These are phyloP conservation scores for Delichon dasypus DNA, from an alignment of 2,797 vertebrate species.

Conservation along the genomic window DNA sequence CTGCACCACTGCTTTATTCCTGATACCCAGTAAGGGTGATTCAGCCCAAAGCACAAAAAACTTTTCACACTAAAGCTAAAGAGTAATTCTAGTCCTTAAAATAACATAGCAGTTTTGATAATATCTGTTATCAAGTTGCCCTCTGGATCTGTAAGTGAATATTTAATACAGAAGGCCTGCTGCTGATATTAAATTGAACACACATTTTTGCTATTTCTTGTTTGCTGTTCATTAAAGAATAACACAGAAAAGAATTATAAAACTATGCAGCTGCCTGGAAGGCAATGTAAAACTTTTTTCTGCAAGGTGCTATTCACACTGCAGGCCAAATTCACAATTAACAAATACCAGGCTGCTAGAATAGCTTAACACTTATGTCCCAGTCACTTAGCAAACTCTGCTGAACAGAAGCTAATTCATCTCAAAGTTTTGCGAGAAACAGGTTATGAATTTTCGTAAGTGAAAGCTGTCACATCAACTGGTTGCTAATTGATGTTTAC, in stretches of 20 bases:
- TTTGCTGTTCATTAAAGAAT: neutral
- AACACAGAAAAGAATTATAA: neutral
- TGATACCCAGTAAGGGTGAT: neutral
- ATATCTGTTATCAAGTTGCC: neutral
- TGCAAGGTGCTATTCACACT: neutral
- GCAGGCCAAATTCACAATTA: neutral
- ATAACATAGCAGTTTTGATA: neutral
- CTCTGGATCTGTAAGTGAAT: neutral
- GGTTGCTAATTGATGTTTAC: neutral
- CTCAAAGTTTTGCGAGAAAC: accelerated
- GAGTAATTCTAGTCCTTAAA: neutral
- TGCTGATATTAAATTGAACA: neutral
- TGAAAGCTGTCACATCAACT: neutral
- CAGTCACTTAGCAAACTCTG: neutral
- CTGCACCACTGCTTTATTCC: neutral
- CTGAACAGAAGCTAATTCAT: neutral
- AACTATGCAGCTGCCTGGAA: neutral
- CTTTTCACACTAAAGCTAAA: neutral
- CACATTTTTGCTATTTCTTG: neutral
- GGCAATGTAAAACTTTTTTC: neutral
- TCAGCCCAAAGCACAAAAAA: neutral
- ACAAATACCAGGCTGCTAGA: neutral
- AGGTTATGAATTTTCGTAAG: neutral
- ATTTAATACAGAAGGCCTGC: neutral
- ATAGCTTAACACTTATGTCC: neutral